Conservation (phyloP, 2,797 vertebrate species). For the Hyperoplus lanceolatus region DNA sequence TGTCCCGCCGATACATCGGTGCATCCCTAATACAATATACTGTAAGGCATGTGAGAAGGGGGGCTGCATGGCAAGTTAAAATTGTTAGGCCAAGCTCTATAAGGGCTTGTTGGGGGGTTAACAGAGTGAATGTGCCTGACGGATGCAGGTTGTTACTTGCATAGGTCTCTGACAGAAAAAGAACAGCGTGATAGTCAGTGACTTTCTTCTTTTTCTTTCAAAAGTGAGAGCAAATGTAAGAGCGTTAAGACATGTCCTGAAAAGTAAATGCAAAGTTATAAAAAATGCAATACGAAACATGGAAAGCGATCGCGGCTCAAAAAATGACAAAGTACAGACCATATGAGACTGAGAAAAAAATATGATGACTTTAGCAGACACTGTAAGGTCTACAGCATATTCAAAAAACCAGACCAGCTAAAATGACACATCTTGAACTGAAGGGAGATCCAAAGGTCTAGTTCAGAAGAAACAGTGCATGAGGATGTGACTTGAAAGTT, state of each 20-base stretch:
- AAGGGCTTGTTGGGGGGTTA: slow-evolving; percentile 19
- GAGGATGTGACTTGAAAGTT: not conserved
- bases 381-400: not conserved
- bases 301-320: slow-evolving; percentile 7
- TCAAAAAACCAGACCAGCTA: not conserved
- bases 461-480: not conserved
- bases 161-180: not conserved
- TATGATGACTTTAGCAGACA: slow-evolving; percentile 37
- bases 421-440: slow-evolving; percentile 1
- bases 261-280: not conserved
- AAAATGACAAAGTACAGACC: slow-evolving; percentile 28
- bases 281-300: slow-evolving; percentile 6
- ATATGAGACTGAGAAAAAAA: slow-evolving; percentile 25
- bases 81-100: slow-evolving; percentile 58
- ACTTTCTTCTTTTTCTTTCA: not conserved
- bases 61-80: slow-evolving; percentile 66
- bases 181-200: not conserved
- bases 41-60: slow-evolving; percentile 41
- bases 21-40: too few relatives aligned
- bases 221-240: not conserved
- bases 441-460: not conserved
- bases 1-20: too few relatives aligned
- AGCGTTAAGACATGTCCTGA: not conserved
- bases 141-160: slow-evolving; percentile 1
- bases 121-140: slow-evolving; percentile 34